phyloP scores from a whole-genome alignment of 2,888 invertebrate species.

The Drosophila anomalata region DNA sequence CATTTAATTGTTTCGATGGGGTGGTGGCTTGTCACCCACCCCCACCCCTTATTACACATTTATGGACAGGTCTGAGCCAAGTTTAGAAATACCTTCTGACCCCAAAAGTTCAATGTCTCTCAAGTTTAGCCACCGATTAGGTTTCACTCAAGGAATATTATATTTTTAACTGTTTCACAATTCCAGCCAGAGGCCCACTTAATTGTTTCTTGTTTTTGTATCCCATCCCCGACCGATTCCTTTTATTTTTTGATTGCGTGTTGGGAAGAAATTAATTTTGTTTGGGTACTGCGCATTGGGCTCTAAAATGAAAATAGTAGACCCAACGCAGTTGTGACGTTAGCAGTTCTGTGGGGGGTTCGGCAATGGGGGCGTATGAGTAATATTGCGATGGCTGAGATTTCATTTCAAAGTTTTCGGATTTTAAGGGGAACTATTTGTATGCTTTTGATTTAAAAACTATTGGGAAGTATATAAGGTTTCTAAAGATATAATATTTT shows the following conservation, averaged over 20 bases:
- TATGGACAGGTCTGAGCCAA: conserved; percentile 15
- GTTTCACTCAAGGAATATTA: conserved; percentile 15
- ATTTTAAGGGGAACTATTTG: not conserved
- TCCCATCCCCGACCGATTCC: not conserved
- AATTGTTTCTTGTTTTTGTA: conserved; percentile 7
- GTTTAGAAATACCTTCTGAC: conserved; percentile 19
- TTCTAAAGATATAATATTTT: too few species aligned
- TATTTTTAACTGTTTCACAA: conserved; percentile 37
- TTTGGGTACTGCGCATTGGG: conserved; percentile 43
- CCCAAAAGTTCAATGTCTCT: conserved; percentile 42
- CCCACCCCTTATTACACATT: conserved; percentile 11
- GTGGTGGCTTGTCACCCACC: not conserved
- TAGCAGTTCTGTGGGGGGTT: conserved; percentile 19
- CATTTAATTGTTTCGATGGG: conserved; percentile 39
- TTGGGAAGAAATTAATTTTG: conserved; percentile 37
- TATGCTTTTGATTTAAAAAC: too few species aligned
- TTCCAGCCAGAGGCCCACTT: conserved; percentile 15
- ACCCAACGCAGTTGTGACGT: conserved; percentile 31
- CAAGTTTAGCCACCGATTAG: conserved; percentile 30
- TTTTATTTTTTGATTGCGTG: conserved; percentile 34
- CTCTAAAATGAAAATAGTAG: conserved; percentile 10
- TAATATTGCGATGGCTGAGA: conserved; percentile 41
- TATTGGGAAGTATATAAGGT: too few species aligned
- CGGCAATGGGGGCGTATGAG: conserved; percentile 40
- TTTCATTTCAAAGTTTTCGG: conserved; percentile 9